Conservation (phyloP, 2,113 vertebrate genomes). For the Sula dactylatra region DNA sequence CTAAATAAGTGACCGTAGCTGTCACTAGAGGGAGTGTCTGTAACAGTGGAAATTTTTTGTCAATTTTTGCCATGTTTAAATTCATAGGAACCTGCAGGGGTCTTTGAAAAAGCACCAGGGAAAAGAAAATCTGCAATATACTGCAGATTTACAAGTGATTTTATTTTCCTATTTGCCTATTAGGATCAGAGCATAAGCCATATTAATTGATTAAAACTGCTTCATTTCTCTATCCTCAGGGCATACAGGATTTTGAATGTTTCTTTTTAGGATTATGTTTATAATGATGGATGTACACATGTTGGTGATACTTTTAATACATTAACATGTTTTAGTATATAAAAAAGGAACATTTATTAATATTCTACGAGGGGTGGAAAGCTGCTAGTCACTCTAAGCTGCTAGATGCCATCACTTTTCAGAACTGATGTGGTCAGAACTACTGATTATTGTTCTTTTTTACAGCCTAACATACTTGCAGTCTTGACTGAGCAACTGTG, state of each 20-base stretch:
- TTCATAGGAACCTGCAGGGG: background rate
- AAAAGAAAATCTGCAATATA: background rate
- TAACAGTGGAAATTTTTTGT: background rate
- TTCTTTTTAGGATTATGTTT: background rate
- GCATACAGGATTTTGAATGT: background rate
- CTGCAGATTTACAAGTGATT: background rate
- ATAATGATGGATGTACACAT: background rate
- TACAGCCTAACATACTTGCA: background rate
- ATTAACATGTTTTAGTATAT: background rate
- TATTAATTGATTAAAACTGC: background rate
- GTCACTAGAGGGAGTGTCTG: constrained; percentile 11
- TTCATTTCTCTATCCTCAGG: background rate
- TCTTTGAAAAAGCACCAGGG: background rate
- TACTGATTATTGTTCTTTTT: background rate
- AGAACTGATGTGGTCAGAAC: background rate
- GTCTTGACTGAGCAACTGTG: background rate
- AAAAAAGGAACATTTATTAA: background rate
- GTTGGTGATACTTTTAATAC: background rate
- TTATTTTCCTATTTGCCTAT: background rate
- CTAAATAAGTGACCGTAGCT: background rate
- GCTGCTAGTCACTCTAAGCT: background rate
- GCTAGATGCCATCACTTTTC: background rate
- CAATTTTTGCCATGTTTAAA: background rate
- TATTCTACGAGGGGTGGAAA: background rate
- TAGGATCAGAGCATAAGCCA: background rate